Evolutionary conservation across 2,888 invertebrate species (phyloP).

Genomic region (Drosophila meridionalis): DNA sequence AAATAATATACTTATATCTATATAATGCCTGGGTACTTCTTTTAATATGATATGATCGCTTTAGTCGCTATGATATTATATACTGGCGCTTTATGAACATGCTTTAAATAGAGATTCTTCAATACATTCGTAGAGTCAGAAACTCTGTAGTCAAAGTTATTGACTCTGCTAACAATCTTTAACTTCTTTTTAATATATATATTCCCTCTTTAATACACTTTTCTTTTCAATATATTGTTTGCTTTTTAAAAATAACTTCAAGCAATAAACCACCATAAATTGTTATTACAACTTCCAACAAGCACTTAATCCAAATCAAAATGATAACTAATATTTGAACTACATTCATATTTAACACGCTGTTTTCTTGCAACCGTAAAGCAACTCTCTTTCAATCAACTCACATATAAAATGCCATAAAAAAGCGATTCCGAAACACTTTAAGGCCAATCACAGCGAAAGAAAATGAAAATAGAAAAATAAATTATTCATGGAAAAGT

Average conservation of each 20-base stretch:
- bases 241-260: background rate
- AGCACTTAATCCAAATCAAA: background rate
- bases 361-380: background rate
- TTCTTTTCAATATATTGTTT: background rate
- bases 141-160: too few species aligned
- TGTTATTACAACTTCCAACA: background rate
- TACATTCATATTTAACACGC: background rate
- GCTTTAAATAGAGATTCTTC: too few species aligned
- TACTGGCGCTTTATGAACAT: too few species aligned
- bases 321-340: background rate
- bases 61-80: too few species aligned
- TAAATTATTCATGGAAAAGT: slow-evolving; percentile 54
- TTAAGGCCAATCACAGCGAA: slow-evolving; percentile 10
- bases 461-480: slow-evolving; percentile 44
- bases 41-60: too few species aligned
- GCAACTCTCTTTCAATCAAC: slow-evolving; percentile 1
- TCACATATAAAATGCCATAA: background rate
- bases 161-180: too few species aligned
- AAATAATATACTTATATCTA: too few species aligned
- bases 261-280: background rate
- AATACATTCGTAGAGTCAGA: too few species aligned
- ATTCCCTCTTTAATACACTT: too few species aligned
- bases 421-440: slow-evolving; percentile 5
- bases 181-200: too few species aligned
- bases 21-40: too few species aligned